A percentile compares a stretch with the other conserved stretches of the same genome.
Evolutionary conservation across 92 coral and sea anemone species (phyloP).

Genomic region (Galaxea fascicularis): DNA sequence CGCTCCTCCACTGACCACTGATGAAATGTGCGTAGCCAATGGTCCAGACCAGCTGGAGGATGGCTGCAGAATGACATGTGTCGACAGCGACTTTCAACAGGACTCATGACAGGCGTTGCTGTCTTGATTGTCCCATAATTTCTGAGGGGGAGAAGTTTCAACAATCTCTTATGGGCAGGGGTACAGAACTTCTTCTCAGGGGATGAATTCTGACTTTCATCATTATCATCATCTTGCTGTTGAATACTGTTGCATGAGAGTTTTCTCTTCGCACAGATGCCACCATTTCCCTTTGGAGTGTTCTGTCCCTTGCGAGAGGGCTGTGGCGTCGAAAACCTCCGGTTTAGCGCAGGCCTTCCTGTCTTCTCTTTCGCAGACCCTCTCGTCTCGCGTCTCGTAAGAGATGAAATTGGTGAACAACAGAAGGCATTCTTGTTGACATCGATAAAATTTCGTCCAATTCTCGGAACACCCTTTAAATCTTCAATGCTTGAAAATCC

Average conservation of each 20-base stretch:
- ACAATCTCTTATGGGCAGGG: conserved; percentile 63
- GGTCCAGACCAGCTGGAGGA: conserved; percentile 92
- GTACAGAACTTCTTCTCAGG: conserved; percentile 87
- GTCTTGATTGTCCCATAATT: conserved; percentile 91
- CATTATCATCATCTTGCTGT: conserved; percentile 27
- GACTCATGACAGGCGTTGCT: conserved; percentile 64
- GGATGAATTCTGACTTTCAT: conserved; percentile 55
- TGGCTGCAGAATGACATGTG: conserved; percentile 72
- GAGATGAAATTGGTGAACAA: conserved; percentile 73
- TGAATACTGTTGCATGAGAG: conserved; percentile 49
- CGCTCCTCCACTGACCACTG: conserved; percentile 94
- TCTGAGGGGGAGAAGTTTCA: conserved; percentile 83
- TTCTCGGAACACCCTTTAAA: conserved; percentile 85
- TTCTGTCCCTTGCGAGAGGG: conserved; percentile 13
- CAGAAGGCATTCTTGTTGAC: conserved; percentile 75
- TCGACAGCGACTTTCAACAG: conserved; percentile 76
- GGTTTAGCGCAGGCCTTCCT: conserved; percentile 45
- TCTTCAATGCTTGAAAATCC: conserved; percentile 89
- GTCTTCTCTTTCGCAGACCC: conserved; percentile 61
- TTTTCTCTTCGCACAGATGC: conserved; percentile 47
- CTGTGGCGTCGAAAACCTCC: conserved; percentile 26
- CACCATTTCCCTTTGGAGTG: conserved; percentile 21
- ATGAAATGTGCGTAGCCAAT: conserved; percentile 88
- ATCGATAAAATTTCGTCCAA: conserved; percentile 84
- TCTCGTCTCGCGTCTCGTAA: conserved; percentile 76